These are phyloP conservation scores for Formica exsecta DNA, from an alignment of 1,140 invertebrate species.

Conservation along the genomic window DNA sequence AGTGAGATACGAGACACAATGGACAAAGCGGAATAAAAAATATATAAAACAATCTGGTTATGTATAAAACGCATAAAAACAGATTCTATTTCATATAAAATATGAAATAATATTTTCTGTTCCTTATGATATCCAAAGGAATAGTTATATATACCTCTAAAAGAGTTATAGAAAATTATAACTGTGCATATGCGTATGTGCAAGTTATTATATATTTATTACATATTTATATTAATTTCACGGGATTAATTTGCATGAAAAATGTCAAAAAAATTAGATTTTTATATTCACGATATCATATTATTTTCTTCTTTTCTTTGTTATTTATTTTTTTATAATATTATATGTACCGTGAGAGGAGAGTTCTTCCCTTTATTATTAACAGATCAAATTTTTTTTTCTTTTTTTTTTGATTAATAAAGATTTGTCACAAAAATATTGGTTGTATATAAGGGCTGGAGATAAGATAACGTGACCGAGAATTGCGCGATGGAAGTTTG, in stretches of 20 bases:
- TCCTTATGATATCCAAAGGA: not conserved
- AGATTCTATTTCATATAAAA: not conserved
- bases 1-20: not conserved
- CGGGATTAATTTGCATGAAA: not conserved
- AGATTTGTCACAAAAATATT: not conserved
- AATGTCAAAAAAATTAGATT: not conserved
- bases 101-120: not conserved
- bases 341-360: not conserved
- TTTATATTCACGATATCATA: not conserved
- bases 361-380: not conserved
- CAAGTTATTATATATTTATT: not conserved
- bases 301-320: not conserved
- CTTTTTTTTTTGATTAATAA: not conserved
- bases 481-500: not conserved
- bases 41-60: not conserved
- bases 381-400: not conserved
- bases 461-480: not conserved
- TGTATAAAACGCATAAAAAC: not conserved
- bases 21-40: not conserved
- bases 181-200: too few species aligned
- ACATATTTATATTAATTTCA: constrained; percentile 12
- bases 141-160: not conserved
- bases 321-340: not conserved
- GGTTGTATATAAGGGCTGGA: not conserved
- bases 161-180: not conserved